Evolutionary conservation across 2,888 invertebrate genomes (phyloP).

Genomic region (Eilema sororculum): DNA sequence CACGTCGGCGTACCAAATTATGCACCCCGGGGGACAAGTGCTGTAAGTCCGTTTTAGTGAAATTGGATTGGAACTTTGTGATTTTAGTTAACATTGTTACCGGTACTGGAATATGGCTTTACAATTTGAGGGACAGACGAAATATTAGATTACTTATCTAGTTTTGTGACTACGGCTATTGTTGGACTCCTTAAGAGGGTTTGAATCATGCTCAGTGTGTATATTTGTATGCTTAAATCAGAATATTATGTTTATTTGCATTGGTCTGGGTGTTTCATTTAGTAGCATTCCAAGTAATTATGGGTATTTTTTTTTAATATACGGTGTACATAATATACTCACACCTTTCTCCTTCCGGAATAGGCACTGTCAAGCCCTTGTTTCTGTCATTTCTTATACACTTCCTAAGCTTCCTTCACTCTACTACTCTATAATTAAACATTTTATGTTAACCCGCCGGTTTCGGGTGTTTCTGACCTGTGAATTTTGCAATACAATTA

Average conservation of each 20-base stretch:
- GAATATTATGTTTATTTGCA: no score
- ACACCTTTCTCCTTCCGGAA: no score
- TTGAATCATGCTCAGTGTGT: neutral
- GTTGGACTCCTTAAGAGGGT: neutral
- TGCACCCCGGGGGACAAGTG: neutral
- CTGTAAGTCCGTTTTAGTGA: constrained; percentile 8
- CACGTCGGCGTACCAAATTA: constrained; percentile 7
- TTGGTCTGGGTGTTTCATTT: no score
- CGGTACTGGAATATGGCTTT: neutral
- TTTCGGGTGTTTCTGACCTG: no score
- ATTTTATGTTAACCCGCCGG: no score
- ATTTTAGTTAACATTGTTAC: neutral
- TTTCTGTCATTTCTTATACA: no score
- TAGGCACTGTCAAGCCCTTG: no score
- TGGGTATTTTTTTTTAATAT: no score
- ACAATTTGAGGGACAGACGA: neutral
- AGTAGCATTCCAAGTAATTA: no score
- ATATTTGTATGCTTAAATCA: neutral
- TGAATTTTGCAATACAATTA: neutral
- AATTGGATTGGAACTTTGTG: neutral
- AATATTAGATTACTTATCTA: neutral
- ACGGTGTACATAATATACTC: no score
- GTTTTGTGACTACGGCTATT: neutral
- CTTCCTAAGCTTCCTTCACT: no score
- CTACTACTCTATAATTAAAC: no score